Percentiles rank a stretch among this genome's conserved stretches.
phyloP scores from a whole-genome alignment of 2,113 vertebrate genomes.

The Tamias sibiricus region DNA sequence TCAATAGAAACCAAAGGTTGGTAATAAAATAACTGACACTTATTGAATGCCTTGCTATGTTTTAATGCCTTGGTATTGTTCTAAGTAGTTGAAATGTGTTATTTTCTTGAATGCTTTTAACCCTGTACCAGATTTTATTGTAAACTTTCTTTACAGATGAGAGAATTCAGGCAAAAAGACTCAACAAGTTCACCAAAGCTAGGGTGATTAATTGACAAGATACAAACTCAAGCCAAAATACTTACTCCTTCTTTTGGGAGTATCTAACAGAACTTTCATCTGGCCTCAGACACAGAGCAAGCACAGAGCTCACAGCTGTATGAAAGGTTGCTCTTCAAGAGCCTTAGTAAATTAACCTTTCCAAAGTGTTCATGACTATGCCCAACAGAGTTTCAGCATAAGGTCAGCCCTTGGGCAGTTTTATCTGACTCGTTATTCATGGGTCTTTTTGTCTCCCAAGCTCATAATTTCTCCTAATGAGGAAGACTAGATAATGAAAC shows the following conservation, averaged over 20 bases:
- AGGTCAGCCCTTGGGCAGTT: neutral
- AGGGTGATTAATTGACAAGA: neutral
- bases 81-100: neutral
- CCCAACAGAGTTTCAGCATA: neutral
- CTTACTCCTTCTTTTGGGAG: neutral
- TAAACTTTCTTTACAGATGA: neutral
- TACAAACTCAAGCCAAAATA: neutral
- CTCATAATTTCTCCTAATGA: slow-evolving; percentile 21
- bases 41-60: neutral
- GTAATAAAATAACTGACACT: neutral
- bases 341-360: neutral
- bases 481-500: neutral
- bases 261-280: neutral
- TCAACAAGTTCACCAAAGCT: neutral
- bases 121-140: neutral
- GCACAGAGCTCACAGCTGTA: neutral
- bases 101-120: neutral
- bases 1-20: neutral
- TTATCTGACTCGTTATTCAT: neutral
- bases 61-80: neutral
- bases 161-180: neutral
- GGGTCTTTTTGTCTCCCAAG: neutral
- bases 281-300: neutral
- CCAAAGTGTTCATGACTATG: neutral
- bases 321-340: neutral